phyloP scores from a whole-genome alignment of 2,113 vertebrate species.

The Nematolebias whitei region DNA sequence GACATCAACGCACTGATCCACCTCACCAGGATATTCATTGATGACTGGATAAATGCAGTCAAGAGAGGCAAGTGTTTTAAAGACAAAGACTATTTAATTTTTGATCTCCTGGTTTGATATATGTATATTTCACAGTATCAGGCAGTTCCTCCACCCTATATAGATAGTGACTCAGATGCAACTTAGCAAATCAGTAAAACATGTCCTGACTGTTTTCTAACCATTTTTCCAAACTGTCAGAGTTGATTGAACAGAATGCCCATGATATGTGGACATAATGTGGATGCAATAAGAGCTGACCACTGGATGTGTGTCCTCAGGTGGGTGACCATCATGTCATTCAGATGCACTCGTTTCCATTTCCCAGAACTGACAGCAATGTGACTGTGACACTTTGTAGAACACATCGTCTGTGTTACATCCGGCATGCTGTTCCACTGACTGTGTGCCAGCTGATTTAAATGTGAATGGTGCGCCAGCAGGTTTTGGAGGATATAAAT shows the following conservation, averaged over 20 bases:
- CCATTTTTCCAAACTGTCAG: too few relatives aligned
- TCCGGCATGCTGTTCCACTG: neutral
- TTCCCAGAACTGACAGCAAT: constrained; percentile 7
- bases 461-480: constrained; percentile 1
- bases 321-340: neutral
- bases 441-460: constrained; percentile 3
- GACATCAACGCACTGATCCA: too few relatives aligned
- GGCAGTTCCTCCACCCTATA: too few relatives aligned
- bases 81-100: too few relatives aligned
- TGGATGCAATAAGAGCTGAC: neutral
- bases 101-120: too few relatives aligned
- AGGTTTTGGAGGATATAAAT: constrained; percentile 22
- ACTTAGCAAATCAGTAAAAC: too few relatives aligned
- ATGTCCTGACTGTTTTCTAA: too few relatives aligned
- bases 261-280: neutral
- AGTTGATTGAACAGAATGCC: neutral
- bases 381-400: constrained; percentile 4
- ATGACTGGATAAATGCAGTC: too few relatives aligned
- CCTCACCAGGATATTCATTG: too few relatives aligned
- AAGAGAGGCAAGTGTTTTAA: too few relatives aligned
- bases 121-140: too few relatives aligned
- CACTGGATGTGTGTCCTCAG: neutral
- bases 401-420: constrained; percentile 7
- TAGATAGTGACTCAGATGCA: too few relatives aligned
- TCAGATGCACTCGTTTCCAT: neutral